Base-by-base conservation (phyloP, 2,113 vertebrate species). In the Pavo muticus region DNA sequence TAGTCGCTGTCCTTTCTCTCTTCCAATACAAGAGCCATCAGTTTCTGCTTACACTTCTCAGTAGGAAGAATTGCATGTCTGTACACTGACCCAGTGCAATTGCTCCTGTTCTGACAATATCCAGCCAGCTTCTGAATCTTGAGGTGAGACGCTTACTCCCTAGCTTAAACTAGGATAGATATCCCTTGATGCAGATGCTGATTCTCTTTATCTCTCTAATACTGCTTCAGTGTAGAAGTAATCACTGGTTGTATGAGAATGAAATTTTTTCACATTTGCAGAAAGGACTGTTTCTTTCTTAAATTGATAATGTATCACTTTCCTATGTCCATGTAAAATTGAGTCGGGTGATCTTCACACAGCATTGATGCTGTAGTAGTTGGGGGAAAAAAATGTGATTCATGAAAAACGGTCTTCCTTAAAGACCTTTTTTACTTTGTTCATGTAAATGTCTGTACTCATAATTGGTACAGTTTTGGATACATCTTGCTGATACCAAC, bases 71-170 rank as follows among this genome's bases (percentile, higher is more conserved):
- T 48, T 30, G 2, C 40, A 47, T 82, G 71, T 79, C 45, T 83
- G 48, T 63, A 54, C 3, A 0, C 18, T 80, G 76, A 57, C 44
- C 57, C 47, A 8, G 30, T 76, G 14, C 59, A 61, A 14, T 37
- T 87, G 67, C 24, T 91, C 5, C 0, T 83, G 14, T 67, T 91
- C 45, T 90, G 64, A 52, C 48, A 73, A 8, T 40, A 67, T 73
- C 10, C 37, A 73, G 20, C 44, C 29, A 17, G 78, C 50, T 61
- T 65, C 35, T 73, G 50, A 10, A 37, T 86, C 59, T 35, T 80
- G 37, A n/a, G 27, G 52, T 4, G 40, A 83, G 45, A 8, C 0
- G 0, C 37, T 82, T 0, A 1, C 25, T 30, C 32, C 17, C 14
- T 54, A 29, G 39, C 32, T 87, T 79, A 74, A 74, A 4, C 8